A percentile compares a stretch with the other conserved stretches of the same genome.
These are phyloP conservation scores for Muschampia staudingeri DNA, from an alignment of 2,888 invertebrate species.

Conservation along the genomic window DNA sequence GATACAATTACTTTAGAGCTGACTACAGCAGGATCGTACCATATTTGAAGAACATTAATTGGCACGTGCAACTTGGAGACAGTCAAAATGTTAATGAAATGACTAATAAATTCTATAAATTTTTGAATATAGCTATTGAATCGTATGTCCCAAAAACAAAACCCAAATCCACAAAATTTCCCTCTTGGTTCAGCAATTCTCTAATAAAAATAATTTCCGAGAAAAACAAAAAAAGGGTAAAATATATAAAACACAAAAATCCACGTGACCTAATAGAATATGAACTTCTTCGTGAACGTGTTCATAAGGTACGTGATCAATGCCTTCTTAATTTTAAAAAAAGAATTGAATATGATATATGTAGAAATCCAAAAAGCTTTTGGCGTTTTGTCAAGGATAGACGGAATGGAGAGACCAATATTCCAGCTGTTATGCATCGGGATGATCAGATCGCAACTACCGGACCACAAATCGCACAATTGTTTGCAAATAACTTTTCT, in stretches of 20 bases:
- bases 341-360: background rate
- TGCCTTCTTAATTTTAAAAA: conserved; percentile 12
- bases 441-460: background rate
- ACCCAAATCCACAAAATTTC: background rate
- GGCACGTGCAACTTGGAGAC: background rate
- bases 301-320: background rate
- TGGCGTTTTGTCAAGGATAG: conserved; percentile 29
- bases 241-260: conserved; percentile 20
- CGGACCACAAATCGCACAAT: background rate
- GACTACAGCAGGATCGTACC: conserved; percentile 48
- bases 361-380: conserved; percentile 7
- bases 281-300: conserved; percentile 26
- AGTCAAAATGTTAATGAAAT: conserved; percentile 15
- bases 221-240: background rate
- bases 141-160: background rate
- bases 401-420: background rate
- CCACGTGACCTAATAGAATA: conserved; percentile 16
- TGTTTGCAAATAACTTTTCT: conserved; percentile 34
- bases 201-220: background rate
- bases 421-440: background rate
- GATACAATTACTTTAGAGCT: conserved; percentile 57
- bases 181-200: background rate
- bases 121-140: background rate
- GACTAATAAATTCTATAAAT: background rate
- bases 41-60: conserved; percentile 26